Evolutionary conservation across 2,797 vertebrate genomes (phyloP).

Genomic region (Propithecus deckenii): DNA sequence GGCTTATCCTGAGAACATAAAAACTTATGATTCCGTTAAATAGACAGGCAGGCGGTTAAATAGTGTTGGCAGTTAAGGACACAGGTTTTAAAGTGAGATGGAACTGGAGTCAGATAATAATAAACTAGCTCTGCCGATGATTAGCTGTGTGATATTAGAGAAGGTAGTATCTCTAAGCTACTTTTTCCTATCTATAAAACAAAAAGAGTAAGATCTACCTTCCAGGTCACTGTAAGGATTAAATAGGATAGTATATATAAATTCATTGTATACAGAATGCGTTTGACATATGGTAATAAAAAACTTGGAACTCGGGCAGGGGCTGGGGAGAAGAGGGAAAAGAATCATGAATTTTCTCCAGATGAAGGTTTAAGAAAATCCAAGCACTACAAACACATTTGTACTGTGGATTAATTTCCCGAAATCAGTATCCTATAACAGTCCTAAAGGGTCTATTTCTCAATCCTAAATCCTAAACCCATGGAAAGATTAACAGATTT

Average conservation of each 20-base stretch:
- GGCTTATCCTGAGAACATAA: slow-evolving; percentile 32
- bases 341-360: background rate
- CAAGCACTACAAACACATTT: background rate
- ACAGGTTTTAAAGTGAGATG: background rate
- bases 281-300: slow-evolving; percentile 4
- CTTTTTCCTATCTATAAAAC: background rate
- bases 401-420: background rate
- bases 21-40: slow-evolving; percentile 36
- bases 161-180: background rate
- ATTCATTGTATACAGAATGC: background rate
- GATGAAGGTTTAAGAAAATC: background rate
- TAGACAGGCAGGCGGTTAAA: background rate
- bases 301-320: background rate
- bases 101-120: background rate
- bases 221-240: background rate
- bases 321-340: background rate
- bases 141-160: background rate
- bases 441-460: background rate
- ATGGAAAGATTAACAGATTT: background rate
- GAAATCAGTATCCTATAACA: background rate
- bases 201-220: background rate
- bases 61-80: background rate
- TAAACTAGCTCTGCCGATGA: slow-evolving; percentile 27
- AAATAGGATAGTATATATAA: background rate
- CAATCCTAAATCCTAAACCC: background rate